Conservation (phyloP, 2,797 vertebrate species). For the Argyrosomus regius region DNA sequence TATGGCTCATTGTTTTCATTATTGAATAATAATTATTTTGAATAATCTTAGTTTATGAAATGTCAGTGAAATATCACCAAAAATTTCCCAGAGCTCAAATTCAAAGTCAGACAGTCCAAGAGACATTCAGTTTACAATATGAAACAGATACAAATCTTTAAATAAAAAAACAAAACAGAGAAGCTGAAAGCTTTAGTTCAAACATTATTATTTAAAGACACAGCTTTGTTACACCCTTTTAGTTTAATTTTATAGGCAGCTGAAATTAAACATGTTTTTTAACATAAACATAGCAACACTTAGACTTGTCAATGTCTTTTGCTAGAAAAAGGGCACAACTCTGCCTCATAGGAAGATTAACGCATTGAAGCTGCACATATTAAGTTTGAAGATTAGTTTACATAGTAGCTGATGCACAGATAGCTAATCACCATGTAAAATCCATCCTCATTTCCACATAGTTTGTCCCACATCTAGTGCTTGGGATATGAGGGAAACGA, state of each 20-base stretch:
- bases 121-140: neutral
- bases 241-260: neutral
- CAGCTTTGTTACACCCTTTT: too few species aligned
- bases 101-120: neutral
- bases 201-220: too few species aligned
- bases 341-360: neutral
- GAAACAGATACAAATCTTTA: neutral
- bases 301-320: neutral
- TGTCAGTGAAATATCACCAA: too few species aligned
- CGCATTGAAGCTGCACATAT: neutral
- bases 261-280: neutral
- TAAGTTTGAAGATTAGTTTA: neutral
- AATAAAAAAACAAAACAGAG: too few species aligned
- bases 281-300: neutral
- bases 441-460: neutral
- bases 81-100: too few species aligned
- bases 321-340: neutral
- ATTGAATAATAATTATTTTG: neutral
- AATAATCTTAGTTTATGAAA: too few species aligned
- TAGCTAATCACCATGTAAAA: neutral
- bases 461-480: neutral
- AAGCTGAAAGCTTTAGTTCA: too few species aligned
- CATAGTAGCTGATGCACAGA: neutral
- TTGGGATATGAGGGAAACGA: too few species aligned
- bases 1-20: neutral